phyloP scores from a whole-genome alignment of 2,888 invertebrate species.

The Calliopum simillimum region DNA sequence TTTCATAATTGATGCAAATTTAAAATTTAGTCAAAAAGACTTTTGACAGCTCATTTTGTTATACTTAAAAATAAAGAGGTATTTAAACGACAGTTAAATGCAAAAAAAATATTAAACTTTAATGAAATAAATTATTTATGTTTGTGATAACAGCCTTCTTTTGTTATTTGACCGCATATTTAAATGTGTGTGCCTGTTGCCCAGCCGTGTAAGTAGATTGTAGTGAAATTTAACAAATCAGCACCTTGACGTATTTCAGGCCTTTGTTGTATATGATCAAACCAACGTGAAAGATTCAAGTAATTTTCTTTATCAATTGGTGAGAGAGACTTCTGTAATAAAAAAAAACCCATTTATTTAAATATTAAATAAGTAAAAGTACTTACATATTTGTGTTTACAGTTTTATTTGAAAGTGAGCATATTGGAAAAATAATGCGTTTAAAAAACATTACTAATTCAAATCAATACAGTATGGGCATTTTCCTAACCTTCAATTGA shows the following conservation, averaged over 20 bases:
- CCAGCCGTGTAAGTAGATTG: slow-evolving; percentile 66
- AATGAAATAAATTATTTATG: slow-evolving; percentile 16
- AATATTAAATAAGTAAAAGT: neutral
- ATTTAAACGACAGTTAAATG: too few relatives aligned
- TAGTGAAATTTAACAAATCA: slow-evolving; percentile 63
- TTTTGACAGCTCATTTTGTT: too few relatives aligned
- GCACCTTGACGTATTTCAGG: slow-evolving; percentile 70
- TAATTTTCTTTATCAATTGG: slow-evolving; percentile 76
- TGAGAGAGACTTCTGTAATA: slow-evolving; percentile 72
- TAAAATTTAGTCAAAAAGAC: too few relatives aligned
- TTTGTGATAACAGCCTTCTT: neutral
- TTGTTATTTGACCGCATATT: slow-evolving; percentile 27
- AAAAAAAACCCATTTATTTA: slow-evolving; percentile 24
- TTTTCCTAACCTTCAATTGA: too few relatives aligned
- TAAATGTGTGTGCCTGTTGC: slow-evolving; percentile 65
- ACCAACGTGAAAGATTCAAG: slow-evolving; percentile 81
- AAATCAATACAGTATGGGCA: too few relatives aligned
- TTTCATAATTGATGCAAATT: too few relatives aligned
- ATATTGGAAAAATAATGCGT: too few relatives aligned
- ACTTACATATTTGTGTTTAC: too few relatives aligned
- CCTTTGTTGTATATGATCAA: slow-evolving; percentile 79
- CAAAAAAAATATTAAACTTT: neutral
- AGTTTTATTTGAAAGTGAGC: too few relatives aligned
- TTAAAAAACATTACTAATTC: neutral
- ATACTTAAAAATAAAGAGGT: too few relatives aligned